Conservation (phyloP, 2,113 vertebrate genomes). For the Gavia stellata region DNA sequence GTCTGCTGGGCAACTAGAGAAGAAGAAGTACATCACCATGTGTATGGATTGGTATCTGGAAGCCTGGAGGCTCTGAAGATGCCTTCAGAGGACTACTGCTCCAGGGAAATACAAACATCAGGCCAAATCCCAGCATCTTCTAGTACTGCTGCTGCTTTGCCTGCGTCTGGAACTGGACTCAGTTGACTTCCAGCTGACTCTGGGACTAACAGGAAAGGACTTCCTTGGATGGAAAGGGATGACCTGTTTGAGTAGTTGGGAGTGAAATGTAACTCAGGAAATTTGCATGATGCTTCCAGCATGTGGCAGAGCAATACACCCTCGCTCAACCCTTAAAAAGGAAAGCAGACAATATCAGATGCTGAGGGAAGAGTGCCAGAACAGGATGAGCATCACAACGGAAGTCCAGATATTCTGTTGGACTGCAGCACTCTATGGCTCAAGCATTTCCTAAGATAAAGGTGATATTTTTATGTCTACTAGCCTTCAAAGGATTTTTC, state of each 20-base stretch:
- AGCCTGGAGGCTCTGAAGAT: background rate
- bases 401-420: background rate
- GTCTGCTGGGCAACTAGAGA: background rate
- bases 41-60: background rate
- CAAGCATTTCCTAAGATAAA: background rate
- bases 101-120: background rate
- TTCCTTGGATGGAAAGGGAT: background rate
- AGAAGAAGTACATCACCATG: background rate
- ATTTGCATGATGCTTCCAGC: background rate
- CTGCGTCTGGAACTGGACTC: too few relatives aligned
- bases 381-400: background rate
- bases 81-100: background rate
- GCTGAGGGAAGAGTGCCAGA: background rate
- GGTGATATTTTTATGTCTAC: background rate
- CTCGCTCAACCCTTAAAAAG: background rate
- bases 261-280: background rate
- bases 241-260: rapidly evolving
- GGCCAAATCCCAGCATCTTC: background rate
- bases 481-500: background rate
- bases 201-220: background rate
- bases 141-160: background rate
- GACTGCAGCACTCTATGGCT: background rate
- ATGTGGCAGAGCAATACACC: background rate
- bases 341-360: background rate
- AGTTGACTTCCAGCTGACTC: too few relatives aligned